A percentile compares a stretch with the other conserved stretches of the same genome.
phyloP scores from a whole-genome alignment of 2,888 invertebrate genomes.

The Sialis lutaria region DNA sequence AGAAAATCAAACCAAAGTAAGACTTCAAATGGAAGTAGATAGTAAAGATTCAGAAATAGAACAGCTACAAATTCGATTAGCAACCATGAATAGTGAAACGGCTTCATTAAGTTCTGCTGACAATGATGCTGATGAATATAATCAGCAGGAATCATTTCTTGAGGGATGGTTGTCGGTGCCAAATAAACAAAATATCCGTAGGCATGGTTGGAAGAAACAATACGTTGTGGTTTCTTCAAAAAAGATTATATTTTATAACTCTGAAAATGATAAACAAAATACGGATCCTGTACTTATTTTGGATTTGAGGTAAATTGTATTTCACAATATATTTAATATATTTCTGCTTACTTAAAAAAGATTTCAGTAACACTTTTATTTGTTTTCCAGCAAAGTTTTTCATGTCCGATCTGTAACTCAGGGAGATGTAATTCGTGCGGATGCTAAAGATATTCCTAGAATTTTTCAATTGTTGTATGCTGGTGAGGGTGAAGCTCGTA shows the following conservation, averaged over 20 bases:
- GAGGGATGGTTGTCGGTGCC: slow-evolving; percentile 96
- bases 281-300: slow-evolving; percentile 88
- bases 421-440: slow-evolving; percentile 96
- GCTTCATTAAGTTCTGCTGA: slow-evolving; percentile 83
- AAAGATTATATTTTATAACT: slow-evolving; percentile 94
- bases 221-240: slow-evolving; percentile 93
- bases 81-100: slow-evolving; percentile 66
- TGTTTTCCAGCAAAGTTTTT: slow-evolving; percentile 75
- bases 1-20: slow-evolving; percentile 57
- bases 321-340: not conserved
- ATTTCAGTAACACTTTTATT: slow-evolving; percentile 7
- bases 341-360: not conserved
- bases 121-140: slow-evolving; percentile 61
- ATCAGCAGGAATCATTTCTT: slow-evolving; percentile 54
- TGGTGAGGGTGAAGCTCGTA: slow-evolving; percentile 84
- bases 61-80: slow-evolving; percentile 71
- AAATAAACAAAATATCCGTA: slow-evolving; percentile 84
- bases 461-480: slow-evolving; percentile 96
- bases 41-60: slow-evolving; percentile 95
- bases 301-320: slow-evolving; percentile 61
- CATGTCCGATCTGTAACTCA: slow-evolving; percentile 97
- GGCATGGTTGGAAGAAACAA: slow-evolving; percentile 94
- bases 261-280: slow-evolving; percentile 85
- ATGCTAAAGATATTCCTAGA: slow-evolving; percentile 97
- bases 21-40: slow-evolving; percentile 90